Conservation (phyloP, 2,797 vertebrate species). For the Malurus leucopterus region DNA sequence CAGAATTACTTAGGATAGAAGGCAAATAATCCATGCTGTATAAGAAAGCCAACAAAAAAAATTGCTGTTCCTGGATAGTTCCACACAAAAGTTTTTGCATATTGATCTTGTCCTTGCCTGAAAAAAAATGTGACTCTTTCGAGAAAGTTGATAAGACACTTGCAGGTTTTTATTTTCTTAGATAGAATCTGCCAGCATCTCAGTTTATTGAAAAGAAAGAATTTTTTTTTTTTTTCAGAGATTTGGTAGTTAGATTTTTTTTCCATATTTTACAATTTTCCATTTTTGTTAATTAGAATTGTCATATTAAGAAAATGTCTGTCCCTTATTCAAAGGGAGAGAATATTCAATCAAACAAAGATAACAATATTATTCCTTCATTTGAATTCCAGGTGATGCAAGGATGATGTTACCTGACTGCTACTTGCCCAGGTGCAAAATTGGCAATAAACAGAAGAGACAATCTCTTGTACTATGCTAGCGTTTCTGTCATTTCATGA, state of each 20-base stretch:
- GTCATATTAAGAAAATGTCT: neutral
- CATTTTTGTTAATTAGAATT: neutral
- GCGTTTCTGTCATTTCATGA: neutral
- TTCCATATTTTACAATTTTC: neutral
- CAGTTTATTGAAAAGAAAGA: neutral
- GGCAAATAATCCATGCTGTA: neutral
- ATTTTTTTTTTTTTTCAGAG: neutral
- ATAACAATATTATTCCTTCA: neutral
- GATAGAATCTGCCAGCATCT: neutral
- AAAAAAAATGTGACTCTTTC: neutral
- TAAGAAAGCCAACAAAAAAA: neutral
- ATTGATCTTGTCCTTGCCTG: neutral
- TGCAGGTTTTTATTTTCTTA: neutral
- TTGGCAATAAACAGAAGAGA: neutral
- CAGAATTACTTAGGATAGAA: neutral
- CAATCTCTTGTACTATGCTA: neutral
- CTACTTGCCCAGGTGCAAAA: neutral
- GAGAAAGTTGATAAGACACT: neutral
- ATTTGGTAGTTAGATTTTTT: neutral
- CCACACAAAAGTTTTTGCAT: neutral
- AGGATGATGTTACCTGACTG: neutral
- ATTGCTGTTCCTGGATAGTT: neutral
- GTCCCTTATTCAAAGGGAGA: neutral
- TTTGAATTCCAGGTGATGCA: neutral
- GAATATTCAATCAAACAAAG: neutral